Evolutionary conservation across 2,888 invertebrate species (phyloP).

Genomic region (Myopa tessellatipennis): DNA sequence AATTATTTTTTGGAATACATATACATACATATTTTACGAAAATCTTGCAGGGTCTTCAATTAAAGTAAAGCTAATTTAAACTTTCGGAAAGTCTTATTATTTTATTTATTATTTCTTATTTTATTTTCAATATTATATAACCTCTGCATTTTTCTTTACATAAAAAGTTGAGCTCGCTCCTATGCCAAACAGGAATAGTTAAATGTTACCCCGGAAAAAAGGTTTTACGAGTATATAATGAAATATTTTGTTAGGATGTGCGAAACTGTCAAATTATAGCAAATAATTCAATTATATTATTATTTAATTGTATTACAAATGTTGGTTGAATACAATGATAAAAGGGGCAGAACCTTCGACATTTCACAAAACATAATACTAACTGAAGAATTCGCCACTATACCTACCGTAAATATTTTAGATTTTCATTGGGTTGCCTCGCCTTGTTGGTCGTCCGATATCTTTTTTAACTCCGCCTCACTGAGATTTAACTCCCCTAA

Average conservation of each 20-base stretch:
- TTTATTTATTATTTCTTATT: neutral
- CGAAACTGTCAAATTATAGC: too few species aligned
- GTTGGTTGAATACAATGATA: neutral
- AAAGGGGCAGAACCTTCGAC: neutral
- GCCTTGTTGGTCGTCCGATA: conserved; percentile 23
- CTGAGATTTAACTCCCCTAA: conserved; percentile 30
- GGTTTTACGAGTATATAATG: neutral
- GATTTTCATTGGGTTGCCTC: conserved; percentile 4
- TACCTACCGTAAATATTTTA: conserved; percentile 27
- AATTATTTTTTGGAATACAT: too few species aligned
- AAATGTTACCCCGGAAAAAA: neutral
- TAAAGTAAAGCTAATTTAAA: too few species aligned
- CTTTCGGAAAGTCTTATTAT: too few species aligned
- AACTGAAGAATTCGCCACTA: neutral
- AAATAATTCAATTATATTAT: neutral
- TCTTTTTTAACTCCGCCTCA: conserved; percentile 33
- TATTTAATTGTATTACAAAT: neutral
- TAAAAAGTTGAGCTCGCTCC: too few species aligned
- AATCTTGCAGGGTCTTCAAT: too few species aligned
- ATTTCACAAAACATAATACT: neutral
- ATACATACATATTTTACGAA: too few species aligned
- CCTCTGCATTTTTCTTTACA: too few species aligned
- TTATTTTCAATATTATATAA: neutral
- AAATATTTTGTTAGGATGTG: neutral
- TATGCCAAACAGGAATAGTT: too few species aligned